These are phyloP conservation scores for Pseudeuparius sepicola DNA, from an alignment of 2,888 invertebrate genomes.

Conservation along the genomic window DNA sequence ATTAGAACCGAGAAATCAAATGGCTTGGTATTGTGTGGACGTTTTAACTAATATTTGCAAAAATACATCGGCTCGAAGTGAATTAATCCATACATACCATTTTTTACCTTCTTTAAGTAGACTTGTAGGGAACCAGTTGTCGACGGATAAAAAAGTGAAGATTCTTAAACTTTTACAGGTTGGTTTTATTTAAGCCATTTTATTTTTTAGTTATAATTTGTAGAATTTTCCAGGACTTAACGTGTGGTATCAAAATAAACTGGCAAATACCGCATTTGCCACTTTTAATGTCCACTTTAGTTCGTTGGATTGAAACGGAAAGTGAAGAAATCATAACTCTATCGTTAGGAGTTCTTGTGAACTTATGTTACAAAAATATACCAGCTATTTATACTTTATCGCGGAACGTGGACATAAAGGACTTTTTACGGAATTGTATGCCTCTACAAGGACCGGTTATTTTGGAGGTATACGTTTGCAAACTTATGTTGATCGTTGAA, in stretches of 20 bases:
- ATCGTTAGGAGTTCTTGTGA: constrained; percentile 62
- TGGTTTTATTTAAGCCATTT: constrained; percentile 14
- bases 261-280: constrained; percentile 72
- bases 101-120: constrained; percentile 56
- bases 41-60: constrained; percentile 52
- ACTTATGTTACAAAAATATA: constrained; percentile 69
- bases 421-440: constrained; percentile 52
- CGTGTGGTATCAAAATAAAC: constrained; percentile 66
- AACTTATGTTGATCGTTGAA: constrained; percentile 45
- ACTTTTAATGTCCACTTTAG: constrained; percentile 54
- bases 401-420: constrained; percentile 60
- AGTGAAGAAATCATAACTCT: constrained; percentile 43
- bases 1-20: constrained; percentile 45
- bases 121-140: constrained; percentile 49
- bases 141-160: constrained; percentile 53
- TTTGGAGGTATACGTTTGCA: constrained; percentile 44
- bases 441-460: constrained; percentile 44
- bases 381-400: constrained; percentile 64
- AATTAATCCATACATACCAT: constrained; percentile 59
- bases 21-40: constrained; percentile 56
- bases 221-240: constrained; percentile 50
- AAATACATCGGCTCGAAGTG: constrained; percentile 51
- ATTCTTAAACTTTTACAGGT: constrained; percentile 56
- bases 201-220: constrained; percentile 3
- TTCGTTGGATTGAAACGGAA: constrained; percentile 52